Base-by-base conservation (phyloP, 2,888 invertebrate genomes). In the Andrena flavipes region DNA sequence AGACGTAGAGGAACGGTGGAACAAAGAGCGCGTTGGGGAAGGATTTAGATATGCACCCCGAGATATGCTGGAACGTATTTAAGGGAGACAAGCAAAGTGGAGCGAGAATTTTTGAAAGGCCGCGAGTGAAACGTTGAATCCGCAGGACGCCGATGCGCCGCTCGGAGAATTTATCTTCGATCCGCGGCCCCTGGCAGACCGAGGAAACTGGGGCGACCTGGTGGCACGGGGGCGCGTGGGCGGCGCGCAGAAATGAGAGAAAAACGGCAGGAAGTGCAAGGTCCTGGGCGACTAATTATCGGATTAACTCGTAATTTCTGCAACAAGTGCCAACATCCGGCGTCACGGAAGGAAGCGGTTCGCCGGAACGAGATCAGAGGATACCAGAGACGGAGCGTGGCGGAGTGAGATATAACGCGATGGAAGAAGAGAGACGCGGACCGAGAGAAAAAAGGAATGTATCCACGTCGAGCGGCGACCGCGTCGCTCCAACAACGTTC, bases 261-360 rank as follows among this genome's bases (percentile, higher is more conserved):
- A 48, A 54, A 62, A 65, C 33, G 16, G 33, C 42, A 68, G 76
- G 72, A 79, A 88, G 81, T 16, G 76, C 73, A 56, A 79, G 80
- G 64, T 73, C 64, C 73, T 70, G 70, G 8, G 30, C 69, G 77
- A 65, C 68, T 83, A 86, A 86, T 87, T 87, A 87, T 82, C 76
- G 82, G 76, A 82, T 84, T 82, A 87, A 85, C 76, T 71, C 81
- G 76, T 83, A 78, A 87, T 80, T 85, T 87, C 87, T 80, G 82
- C 85, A 87, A 87, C 87, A 87, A 87, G 87, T 87, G 84, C 77
- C 73, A 76, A 78, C 87, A 85, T 87, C 87, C 87, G 87, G 60
- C 51, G 62, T 63, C 67, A 54, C 64, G 80, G 78, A 81, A 84
- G 72, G 80, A 84, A 76, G 59, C 33, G 65, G 71, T 29, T 16